These are phyloP conservation scores for Meiosimyza platycephala DNA, from an alignment of 2,888 invertebrate species.

Conservation along the genomic window DNA sequence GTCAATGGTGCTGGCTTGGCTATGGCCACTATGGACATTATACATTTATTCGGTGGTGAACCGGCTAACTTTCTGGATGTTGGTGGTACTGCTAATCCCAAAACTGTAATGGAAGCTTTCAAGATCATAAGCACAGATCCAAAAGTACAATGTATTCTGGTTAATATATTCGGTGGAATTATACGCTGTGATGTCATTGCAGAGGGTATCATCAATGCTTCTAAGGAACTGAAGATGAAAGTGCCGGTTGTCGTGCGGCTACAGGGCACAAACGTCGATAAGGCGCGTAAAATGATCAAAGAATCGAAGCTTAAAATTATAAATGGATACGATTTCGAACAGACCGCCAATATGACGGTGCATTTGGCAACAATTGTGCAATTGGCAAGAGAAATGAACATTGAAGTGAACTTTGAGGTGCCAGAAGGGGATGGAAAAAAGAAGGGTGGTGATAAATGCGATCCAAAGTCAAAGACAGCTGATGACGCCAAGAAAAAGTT, in stretches of 20 bases:
- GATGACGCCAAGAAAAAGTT: conserved; percentile 24
- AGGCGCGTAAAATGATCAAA: conserved; percentile 84
- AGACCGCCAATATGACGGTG: conserved; percentile 82
- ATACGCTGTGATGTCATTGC: conserved; percentile 98
- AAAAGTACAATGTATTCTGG: conserved; percentile 91
- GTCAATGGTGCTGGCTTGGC: conserved; percentile 97
- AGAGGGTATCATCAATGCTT: conserved; percentile 94
- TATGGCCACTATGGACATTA: conserved; percentile 99
- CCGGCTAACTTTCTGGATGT: conserved; percentile 98
- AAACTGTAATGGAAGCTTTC: conserved; percentile 95
- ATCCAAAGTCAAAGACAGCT: conserved; percentile 36
- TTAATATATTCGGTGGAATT: conserved; percentile 97
- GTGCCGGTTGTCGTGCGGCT: conserved; percentile 94
- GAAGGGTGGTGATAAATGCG: conserved; percentile 27
- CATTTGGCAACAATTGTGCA: conserved; percentile 82
- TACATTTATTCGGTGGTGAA: conserved; percentile 93
- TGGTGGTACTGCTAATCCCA: conserved; percentile 93
- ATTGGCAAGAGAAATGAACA: conserved; percentile 79
- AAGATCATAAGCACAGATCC: conserved; percentile 95
- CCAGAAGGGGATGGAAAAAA: conserved; percentile 65
- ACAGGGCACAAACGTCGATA: conserved; percentile 88
- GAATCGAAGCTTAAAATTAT: conserved; percentile 80
- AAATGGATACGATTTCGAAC: conserved; percentile 84
- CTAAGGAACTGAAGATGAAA: conserved; percentile 89
- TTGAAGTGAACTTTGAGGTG: conserved; percentile 81